A percentile compares a stretch with the other conserved stretches of the same genome.
Conservation (phyloP, 2,888 invertebrate genomes). For the Erannis defoliaria region DNA sequence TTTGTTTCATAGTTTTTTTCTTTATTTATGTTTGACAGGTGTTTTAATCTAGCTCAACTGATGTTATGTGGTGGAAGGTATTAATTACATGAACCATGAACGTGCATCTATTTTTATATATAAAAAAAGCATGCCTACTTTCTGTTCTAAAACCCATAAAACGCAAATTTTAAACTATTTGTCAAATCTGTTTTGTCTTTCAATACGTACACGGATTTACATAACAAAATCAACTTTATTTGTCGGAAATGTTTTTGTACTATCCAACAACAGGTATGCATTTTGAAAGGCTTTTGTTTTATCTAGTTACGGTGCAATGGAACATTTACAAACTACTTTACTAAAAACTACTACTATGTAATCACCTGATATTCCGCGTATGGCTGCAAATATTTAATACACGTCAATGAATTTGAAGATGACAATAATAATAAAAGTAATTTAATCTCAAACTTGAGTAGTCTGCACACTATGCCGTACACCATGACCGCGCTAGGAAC, state of each 20-base stretch:
- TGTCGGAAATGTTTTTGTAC: background rate
- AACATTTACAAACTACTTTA: constrained; percentile 13
- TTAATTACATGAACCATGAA: background rate
- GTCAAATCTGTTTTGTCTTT: background rate
- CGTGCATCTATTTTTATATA: background rate
- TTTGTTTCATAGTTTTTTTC: too few species aligned
- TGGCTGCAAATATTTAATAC: constrained; percentile 65
- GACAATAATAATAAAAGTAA: background rate
- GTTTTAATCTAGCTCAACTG: too few species aligned
- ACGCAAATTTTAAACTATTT: background rate
- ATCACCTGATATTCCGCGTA: constrained; percentile 85
- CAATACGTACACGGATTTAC: background rate
- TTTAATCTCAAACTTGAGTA: too few species aligned
- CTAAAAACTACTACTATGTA: constrained; percentile 43
- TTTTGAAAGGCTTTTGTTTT: background rate
- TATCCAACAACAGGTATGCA: background rate
- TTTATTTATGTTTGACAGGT: too few species aligned
- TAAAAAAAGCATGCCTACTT: background rate
- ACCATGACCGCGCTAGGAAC: too few species aligned
- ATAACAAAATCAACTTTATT: background rate
- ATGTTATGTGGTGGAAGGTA: too few species aligned
- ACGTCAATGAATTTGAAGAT: constrained; percentile 22
- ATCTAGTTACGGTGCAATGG: constrained; percentile 1
- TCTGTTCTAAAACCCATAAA: background rate
- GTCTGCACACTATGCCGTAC: too few species aligned